Base-by-base conservation (phyloP, 2,113 vertebrate genomes). In the Orientallactaga bullata region DNA sequence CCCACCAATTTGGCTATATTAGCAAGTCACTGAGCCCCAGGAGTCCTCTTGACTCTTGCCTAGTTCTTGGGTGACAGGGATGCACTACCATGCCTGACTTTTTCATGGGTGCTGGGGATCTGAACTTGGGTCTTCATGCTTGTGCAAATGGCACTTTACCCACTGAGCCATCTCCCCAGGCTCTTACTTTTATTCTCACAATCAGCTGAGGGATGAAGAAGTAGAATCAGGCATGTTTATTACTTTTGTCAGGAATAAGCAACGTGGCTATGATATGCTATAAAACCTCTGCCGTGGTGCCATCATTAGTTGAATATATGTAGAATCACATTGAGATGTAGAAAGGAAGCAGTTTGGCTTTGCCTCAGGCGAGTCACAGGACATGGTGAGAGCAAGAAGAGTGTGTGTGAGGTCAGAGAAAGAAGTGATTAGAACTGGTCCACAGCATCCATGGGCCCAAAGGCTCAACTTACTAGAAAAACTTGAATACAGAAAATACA, bases 101-200 rank as follows among this genome's bases (percentile, higher is more conserved):
- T 55, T 55, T 15, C 55, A 55, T 55, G 55, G 55, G 55, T 55
- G 55, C 15, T 55, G 55, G 55, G 55, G 11, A 55, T 55, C 55
- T 55, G 55, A 16, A 55, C 55, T 55, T 16, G 15, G 15, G 55
- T 55, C 55, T 55, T 55, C 55, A 15, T 55, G 55, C 55, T 15
- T 55, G 55, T 55, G 55, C 55, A 13, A 13, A 6, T 55, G 55
- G 55, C 15, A 55, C 55, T 55, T 55, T 55, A 55, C 55, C 42
- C 55, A 55, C 55, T 55, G 15, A 55, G 15, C 55, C 7, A 55
- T 55, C 15, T 55, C 12, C 55, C 55, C 7, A 55, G 55, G 55
- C 55, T 55, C 55, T 91, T 88, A 61, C 76, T 93, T 95, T 90
- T 85, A 94, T 68, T 26, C 18, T 92, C 78, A 63, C 2, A 81